phyloP scores from a whole-genome alignment of 2,797 vertebrate genomes.

The Spheniscus humboldti region DNA sequence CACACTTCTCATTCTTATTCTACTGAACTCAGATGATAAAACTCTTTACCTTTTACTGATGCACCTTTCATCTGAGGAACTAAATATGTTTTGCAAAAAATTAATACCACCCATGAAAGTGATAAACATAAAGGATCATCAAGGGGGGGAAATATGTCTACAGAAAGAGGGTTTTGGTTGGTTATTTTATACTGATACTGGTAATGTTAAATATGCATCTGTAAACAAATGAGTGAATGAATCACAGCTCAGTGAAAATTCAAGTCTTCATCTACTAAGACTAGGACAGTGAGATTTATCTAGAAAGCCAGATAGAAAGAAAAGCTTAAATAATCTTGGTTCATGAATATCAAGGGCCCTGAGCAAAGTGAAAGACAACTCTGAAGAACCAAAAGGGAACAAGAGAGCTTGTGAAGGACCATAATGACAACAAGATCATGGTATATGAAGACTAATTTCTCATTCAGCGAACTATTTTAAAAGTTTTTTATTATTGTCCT shows the following conservation, averaged over 20 bases:
- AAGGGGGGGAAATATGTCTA: background rate
- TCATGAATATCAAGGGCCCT: background rate
- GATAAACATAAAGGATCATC: background rate
- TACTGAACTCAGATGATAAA: background rate
- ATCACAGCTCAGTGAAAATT: background rate
- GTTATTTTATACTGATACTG: background rate
- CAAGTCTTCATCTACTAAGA: background rate
- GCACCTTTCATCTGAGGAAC: background rate
- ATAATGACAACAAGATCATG: background rate
- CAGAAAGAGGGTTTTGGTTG: accelerated
- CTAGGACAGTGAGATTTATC: background rate
- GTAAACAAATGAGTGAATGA: background rate
- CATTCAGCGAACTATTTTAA: background rate
- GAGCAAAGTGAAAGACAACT: background rate
- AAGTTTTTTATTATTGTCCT: background rate
- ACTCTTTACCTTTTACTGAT: background rate
- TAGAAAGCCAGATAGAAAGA: background rate
- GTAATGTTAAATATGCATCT: background rate
- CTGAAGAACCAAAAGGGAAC: background rate
- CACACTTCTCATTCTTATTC: background rate
- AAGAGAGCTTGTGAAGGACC: background rate
- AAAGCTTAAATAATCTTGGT: background rate
- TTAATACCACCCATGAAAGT: background rate
- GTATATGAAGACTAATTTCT: background rate
- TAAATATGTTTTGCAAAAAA: background rate